Conservation (phyloP, 2,797 vertebrate genomes). For the Australoheros facetus region DNA sequence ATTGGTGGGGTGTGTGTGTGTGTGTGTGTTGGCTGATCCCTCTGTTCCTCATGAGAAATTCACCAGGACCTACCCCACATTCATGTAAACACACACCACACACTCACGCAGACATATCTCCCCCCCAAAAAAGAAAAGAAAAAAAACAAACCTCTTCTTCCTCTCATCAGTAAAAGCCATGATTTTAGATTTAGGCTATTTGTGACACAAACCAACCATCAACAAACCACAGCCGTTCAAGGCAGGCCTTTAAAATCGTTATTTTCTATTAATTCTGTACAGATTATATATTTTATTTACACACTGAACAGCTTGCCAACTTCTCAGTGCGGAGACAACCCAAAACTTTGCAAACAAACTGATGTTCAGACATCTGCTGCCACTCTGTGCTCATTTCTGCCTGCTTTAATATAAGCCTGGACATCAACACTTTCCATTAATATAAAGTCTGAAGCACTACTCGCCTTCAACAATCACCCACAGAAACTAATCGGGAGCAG, state of each 20-base stretch:
- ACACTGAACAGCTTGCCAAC: slow-evolving; percentile 47
- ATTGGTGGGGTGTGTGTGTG: slow-evolving; percentile 11
- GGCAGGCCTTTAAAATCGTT: slow-evolving; percentile 73
- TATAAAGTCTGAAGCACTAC: slow-evolving; percentile 55
- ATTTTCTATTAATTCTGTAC: slow-evolving; percentile 82
- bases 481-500: background rate
- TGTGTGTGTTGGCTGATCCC: slow-evolving; percentile 70
- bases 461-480: background rate
- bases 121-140: slow-evolving; percentile 20
- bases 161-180: slow-evolving; percentile 44
- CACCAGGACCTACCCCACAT: slow-evolving; percentile 73
- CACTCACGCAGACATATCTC: slow-evolving; percentile 12
- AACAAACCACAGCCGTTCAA: slow-evolving; percentile 67
- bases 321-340: slow-evolving; percentile 47
- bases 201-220: slow-evolving; percentile 49
- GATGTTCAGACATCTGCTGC: slow-evolving; percentile 15
- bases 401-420: slow-evolving; percentile 5
- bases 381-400: slow-evolving; percentile 28
- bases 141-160: slow-evolving; percentile 20
- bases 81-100: slow-evolving; percentile 17
- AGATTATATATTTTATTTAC: slow-evolving; percentile 82
- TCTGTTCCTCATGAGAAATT: slow-evolving; percentile 80
- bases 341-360: slow-evolving; percentile 24
- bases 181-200: slow-evolving; percentile 38
- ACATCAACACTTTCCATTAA: slow-evolving; percentile 7